Evolutionary conservation across 2,113 vertebrate genomes (phyloP).

Genomic region (Solenodon paradoxus): DNA sequence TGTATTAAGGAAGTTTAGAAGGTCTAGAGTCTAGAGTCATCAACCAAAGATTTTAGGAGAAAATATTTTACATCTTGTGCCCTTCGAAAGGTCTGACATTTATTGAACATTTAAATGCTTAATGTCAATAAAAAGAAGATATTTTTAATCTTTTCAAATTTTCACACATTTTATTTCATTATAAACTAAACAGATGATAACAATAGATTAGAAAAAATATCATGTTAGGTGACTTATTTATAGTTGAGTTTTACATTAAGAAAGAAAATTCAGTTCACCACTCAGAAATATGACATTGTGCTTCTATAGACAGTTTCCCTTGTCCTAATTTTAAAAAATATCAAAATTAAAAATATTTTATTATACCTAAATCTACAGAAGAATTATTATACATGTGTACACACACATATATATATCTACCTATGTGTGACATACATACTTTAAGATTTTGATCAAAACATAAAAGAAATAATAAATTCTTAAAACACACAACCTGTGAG

Average conservation of each 20-base stretch:
- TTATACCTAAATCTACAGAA: background rate
- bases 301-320: background rate
- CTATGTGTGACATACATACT: background rate
- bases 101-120: background rate
- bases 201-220: background rate
- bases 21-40: background rate
- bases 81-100: background rate
- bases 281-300: background rate
- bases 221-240: background rate
- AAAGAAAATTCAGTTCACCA: background rate
- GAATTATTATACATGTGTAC: background rate
- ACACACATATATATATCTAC: too few species aligned
- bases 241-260: background rate
- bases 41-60: background rate
- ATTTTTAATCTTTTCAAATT: background rate
- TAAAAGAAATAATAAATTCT: too few species aligned
- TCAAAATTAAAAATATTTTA: conserved; percentile 10
- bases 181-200: background rate
- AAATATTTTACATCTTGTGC: background rate
- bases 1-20: background rate
- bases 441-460: background rate
- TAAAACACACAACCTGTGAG: too few species aligned
- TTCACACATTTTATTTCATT: background rate
- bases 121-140: background rate
- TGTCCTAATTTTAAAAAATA: background rate